Evolutionary conservation across 2,888 invertebrate species (phyloP), one percentile per base, ranked within the genome.

Genomic region (Incurvaria masculella): DNA sequence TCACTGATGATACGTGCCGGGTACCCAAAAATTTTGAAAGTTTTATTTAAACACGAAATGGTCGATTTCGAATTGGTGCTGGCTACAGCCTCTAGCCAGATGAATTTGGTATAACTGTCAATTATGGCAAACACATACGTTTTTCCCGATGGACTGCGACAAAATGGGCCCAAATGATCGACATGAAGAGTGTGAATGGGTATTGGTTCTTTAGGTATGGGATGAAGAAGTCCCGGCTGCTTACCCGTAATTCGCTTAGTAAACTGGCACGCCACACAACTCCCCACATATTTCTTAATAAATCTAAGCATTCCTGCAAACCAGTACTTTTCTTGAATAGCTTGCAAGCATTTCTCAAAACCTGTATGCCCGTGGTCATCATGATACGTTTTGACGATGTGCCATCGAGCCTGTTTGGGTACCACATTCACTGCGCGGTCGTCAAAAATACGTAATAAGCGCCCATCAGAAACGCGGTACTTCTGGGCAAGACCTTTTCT

Each of bases 1-100:
- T 53, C 53, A 40, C 50, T 54, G 2, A 54, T 45, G 10, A 54
- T 44, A 10, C 52, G 47, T 21, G 50, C 48, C 23, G 54, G 54
- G 6, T 11, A 21, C 18, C 50, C 27, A 38, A 54, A 54, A 1
- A 45, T 52, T 33, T 44, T 19, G 44, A 53, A 54, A 18, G 52
- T 50, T 20, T 51, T 50, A 14, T 54, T 50, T 21, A 54, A 44
- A 1, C 38, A 46, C 2, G 26, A 33, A 8, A 51, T 45, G 2
- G 33, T 45, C 18, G 33, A 49, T 16, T 33, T 41, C 8, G 52
- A 45, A 11, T 52, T 52, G 11, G 53, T 53, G 20, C 51, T 53
- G 18, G 49, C 21, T 1, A 50, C 47, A 4, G 50, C 40, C 20
- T 45, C 47, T 2, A 47, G 20, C 21, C 47, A 46, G 21, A 42